Conservation (phyloP, 37 sponge, comb jelly and placozoan genomes). For the Bolinopsis microptera region DNA sequence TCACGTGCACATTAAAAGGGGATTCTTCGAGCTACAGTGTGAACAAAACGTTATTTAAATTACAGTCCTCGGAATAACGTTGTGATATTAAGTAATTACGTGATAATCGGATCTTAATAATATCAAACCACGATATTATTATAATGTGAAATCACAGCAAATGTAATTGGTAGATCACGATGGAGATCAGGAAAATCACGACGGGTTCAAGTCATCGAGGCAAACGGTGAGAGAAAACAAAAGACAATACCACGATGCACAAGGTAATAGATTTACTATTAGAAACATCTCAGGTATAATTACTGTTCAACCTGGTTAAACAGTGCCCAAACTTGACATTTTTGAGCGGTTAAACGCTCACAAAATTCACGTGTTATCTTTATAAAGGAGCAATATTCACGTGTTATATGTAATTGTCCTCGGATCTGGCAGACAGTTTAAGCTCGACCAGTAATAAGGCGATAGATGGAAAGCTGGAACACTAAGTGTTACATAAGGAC, state of each 20-base stretch:
- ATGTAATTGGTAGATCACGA: too few relatives aligned
- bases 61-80: too few relatives aligned
- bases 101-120: too few relatives aligned
- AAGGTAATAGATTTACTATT: not conserved
- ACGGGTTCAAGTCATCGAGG: too few relatives aligned
- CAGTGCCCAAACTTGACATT: not conserved
- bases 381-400: not conserved
- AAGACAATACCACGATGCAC: not conserved
- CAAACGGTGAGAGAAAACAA: too few relatives aligned
- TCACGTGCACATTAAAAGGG: not conserved
- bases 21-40: not conserved
- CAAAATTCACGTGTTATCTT: not conserved
- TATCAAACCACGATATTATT: too few relatives aligned
- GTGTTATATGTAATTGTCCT: not conserved
- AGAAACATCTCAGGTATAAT: not conserved
- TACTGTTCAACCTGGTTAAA: not conserved
- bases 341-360: not conserved
- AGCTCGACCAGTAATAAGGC: too few relatives aligned
- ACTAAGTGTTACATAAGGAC: too few relatives aligned
- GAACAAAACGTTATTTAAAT: not conserved
- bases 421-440: not conserved
- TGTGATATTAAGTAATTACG: too few relatives aligned
- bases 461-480: too few relatives aligned
- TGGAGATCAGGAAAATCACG: too few relatives aligned
- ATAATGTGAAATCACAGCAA: too few relatives aligned